Evolutionary conservation across 2,113 vertebrate species (phyloP), one percentile per base, ranked within the genome.

Genomic region (Microtus richardsoni): DNA sequence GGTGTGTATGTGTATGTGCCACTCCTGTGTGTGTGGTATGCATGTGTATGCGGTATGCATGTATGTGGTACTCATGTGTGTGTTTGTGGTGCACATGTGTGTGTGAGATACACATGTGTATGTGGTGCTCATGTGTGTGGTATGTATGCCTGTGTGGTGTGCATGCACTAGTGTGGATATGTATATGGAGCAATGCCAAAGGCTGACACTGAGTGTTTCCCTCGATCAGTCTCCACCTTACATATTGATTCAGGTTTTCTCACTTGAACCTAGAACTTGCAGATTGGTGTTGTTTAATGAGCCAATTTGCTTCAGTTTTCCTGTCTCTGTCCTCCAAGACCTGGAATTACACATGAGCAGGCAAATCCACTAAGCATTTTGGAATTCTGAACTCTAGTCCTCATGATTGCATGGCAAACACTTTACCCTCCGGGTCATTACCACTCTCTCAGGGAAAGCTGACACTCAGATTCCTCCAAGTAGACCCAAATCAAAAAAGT

Each of bases 371-470:
- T 28, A 84, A 30, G n/a, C 14, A 44, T 47, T 44, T 28, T 84
- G 28, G 17, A 19, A 21, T 33, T 33, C 39, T 30, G 8, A 10
- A 84, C 3, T 47, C 60, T 2, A 5, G 39, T 47, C 9, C 26
- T 64, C 39, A 84, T 3, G 4, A 44, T 33, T 66, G 14, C 26
- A 66, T 12, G 5, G 26, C 4, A 33, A 33, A 33, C 8, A 41
- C 7, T 44, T 64, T 83, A 19, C 60, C 58, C 26, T 66, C 9
- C 21, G 8, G 3, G 39, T 5, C 9, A 84, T 73, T 89, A 33
- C 17, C 33, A 91, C 44, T 4, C 0, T 28, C 1, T 7, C 16
- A 10, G 3, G 2, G 11, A 9, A 54, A 5, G 0, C 3, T 49
- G 19, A 22, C 5, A 80, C 87, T 91, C 64, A 79, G 41, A 64